These are phyloP conservation scores for Hermatobates lingyangjiaoensis DNA, from an alignment of 1,140 invertebrate genomes.

Conservation along the genomic window DNA sequence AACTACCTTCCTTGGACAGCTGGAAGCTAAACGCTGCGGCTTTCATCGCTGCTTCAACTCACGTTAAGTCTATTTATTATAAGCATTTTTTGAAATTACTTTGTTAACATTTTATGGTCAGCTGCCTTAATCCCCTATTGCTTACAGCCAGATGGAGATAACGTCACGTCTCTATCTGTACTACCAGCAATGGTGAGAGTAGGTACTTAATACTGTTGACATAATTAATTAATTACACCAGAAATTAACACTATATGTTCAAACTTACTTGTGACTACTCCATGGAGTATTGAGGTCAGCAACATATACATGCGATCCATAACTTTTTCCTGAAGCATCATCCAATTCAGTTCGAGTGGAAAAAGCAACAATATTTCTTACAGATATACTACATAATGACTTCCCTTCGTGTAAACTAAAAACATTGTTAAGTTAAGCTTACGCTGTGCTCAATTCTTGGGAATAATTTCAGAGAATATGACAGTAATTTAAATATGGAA, in stretches of 20 bases:
- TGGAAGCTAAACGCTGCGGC: too few species aligned
- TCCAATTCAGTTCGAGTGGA: slow-evolving; percentile 47
- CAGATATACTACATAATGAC: slow-evolving; percentile 32
- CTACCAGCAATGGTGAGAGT: too few species aligned
- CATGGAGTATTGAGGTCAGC: slow-evolving; percentile 72
- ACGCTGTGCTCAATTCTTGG: not conserved
- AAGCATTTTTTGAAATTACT: too few species aligned
- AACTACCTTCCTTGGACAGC: too few species aligned
- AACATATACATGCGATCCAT: slow-evolving; percentile 64
- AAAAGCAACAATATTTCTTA: slow-evolving; percentile 62
- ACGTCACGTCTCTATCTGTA: too few species aligned
- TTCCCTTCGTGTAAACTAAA: slow-evolving; percentile 16
- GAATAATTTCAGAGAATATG: not conserved
- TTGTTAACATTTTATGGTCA: too few species aligned
- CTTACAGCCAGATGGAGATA: too few species aligned
- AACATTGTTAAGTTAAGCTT: not conserved
- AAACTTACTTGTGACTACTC: slow-evolving; percentile 49
- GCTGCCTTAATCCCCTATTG: too few species aligned
- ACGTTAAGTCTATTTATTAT: too few species aligned
- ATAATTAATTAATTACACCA: not conserved
- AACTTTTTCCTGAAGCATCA: slow-evolving; percentile 40
- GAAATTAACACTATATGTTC: slow-evolving; percentile 17
- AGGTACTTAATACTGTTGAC: not conserved
- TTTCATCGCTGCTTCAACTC: too few species aligned
- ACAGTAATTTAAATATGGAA: not conserved